Base-by-base conservation (phyloP, 2,888 invertebrate genomes). In the Sialis lutaria region DNA sequence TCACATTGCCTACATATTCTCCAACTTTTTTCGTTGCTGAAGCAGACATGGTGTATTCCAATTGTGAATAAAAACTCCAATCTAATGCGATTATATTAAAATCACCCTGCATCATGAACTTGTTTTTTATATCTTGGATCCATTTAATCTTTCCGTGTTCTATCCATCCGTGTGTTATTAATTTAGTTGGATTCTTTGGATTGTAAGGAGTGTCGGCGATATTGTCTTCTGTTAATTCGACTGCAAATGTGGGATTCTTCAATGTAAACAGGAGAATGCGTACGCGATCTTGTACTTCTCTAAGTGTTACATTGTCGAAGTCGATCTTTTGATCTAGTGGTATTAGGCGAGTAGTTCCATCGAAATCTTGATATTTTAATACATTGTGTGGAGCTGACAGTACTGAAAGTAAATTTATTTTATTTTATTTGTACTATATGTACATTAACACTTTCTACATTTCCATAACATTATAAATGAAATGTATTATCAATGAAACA, bases 41-140 rank as follows among this genome's bases (percentile, higher is more conserved):
- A 6, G 47, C 42, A 6, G 47, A 13, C 4, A 47, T 30, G 1
- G 42, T 34, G 9, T 47, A 47, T 30, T 42, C 42, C 34, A 42
- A n/a, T 6, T 22, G n/a, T 10, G 47, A 42, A 32, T 47, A 42
- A 6, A 33, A 22, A 9, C 32, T n/a, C 69, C 69, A 69, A 51
- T 67, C 63, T 6, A 67, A 59, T 2, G 57, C 55, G 31, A 69
- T 59, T 9, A 68, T 57, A 49, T 68, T 69, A 47, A 56, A 60
- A 46, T 63, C 54, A 3, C 53, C 58, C 2, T 33, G 49, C 1
- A 42, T 48, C 6, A 66, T 50, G 50, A 65, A 67, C 42, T 58
- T 62, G 48, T 50, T 50, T 10, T 56, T 54, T 42, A 60, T 53
- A 4, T 34, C 12, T 6, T 33, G 12, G 6, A 47, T 22, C 47